Evolutionary conservation across 1,140 invertebrate species (phyloP), one percentile per base, ranked within the genome.

Genomic region (Drosophila punjabiensis): DNA sequence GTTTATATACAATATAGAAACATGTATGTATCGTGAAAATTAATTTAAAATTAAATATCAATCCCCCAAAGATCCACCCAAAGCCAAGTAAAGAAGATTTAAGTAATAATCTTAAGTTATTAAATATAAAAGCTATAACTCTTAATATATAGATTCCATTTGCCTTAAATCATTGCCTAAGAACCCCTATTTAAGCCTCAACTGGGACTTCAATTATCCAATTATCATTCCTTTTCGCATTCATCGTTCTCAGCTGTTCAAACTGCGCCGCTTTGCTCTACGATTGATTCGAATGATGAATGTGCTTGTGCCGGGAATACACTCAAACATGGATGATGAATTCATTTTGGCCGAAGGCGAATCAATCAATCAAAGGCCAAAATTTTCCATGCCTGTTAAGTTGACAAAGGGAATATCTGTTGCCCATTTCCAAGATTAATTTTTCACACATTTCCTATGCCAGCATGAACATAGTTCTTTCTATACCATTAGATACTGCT

Each of bases 291-390:
- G 10, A 28, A 45, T 62, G 63, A 61, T 70, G 53, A 66, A 79
- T 71, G 50, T 53, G 60, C 32, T 69, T 78, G 43, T 28, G 56
- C 35, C 37, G 52, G 35, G 58, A 47, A 67, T 43, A 50, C 43
- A 66, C 41, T 67, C 61, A 56, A 86, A 74, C 52, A 85, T 86
- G 84, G 50, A 86, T 86, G 82, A 86, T 64, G 50, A 82, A 82
- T 86, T 82, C 79, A 77, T 79, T 88, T 73, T 24, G 65, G 56
- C 47, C 71, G 41, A 83, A 70, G 67, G 59, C 73, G 66, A 74
- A 88, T 81, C 85, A 73, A 88, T 88, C 85, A 88, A 81, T 81
- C 53, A 73, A 59, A 73, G 55, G 24, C 71, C 58, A 47, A 67
- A 64, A 55, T 61, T 59, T 60, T 35, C 63, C 67, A 68, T 39